Base-by-base conservation (phyloP, 2,113 vertebrate species). In the Crocuta crocuta region DNA sequence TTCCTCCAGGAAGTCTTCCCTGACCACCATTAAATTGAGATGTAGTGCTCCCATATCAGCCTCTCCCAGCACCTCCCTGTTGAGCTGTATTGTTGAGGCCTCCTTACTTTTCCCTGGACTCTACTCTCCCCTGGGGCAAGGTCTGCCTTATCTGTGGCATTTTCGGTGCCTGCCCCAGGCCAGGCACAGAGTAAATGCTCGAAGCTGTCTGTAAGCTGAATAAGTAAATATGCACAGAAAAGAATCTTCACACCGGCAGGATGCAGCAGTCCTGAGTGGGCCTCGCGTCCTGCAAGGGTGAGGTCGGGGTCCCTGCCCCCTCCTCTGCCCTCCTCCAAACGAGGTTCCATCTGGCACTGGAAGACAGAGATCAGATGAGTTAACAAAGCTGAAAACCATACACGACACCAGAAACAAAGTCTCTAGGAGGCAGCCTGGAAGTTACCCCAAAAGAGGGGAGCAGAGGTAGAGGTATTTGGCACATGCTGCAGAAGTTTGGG, bases 1-100 rank as follows among this genome's bases (percentile, higher is more conserved):
- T 89, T 96, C 71, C 58, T 66, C 71, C 58, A 28, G 82, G 79
- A 87, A 87, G 92, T 85, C 97, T 97, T 92, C 66, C 80, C 28
- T 68, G 91, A 53, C 26, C 55, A 94, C 79, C 43, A 43, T 23
- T 50, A 89, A 45, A 17, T 0, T 24, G 50, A 55, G 43, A 61
- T 61, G 73, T 50, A 48, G 24, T 10, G 15, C 33, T 21, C 4
- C 21, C 39, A 23, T 1, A 0, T 7, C 5, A 12, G 48, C 6
- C 53, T 81, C 23, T 70, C 24, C 11, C 8, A 45, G 63, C 7
- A 45, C 10, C 63, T 33, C 53, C 31, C 31, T 23, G 9, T 50
- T 82, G 9, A 35, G 31, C 53, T 39, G 28, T 35, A 31, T 21
- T 50, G 4, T 8, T 1, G 23, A 43, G 9, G 28, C 12, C 48